phyloP scores from a whole-genome alignment of 2,797 vertebrate species.

The Corythornis leucogaster region DNA sequence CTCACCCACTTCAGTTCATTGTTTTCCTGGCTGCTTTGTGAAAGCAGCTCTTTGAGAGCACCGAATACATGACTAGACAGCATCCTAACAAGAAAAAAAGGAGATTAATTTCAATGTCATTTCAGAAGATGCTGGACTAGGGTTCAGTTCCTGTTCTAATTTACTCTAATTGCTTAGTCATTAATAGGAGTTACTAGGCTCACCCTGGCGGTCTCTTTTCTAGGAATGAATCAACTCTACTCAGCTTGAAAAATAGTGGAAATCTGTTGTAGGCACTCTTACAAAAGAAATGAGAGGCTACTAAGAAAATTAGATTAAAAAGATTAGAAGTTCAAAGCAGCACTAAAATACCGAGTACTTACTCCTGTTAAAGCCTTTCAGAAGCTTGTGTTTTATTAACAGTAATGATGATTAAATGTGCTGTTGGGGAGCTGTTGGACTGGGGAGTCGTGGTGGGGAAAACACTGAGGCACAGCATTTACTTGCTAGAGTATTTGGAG shows the following conservation, averaged over 20 bases:
- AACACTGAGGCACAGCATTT: neutral
- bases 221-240: neutral
- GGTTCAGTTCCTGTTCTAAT: neutral
- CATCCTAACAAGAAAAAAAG: neutral
- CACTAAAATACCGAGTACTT: neutral
- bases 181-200: neutral
- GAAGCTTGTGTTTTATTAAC: neutral
- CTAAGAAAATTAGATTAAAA: neutral
- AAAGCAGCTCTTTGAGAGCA: neutral
- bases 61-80: neutral
- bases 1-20: neutral
- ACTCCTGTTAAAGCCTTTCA: neutral
- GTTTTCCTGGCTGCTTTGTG: neutral
- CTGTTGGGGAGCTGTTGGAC: neutral
- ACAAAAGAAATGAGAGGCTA: neutral
- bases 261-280: neutral
- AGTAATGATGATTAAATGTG: neutral
- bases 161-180: neutral
- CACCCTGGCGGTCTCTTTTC: neutral
- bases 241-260: neutral
- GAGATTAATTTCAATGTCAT: neutral
- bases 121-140: neutral
- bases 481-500: neutral
- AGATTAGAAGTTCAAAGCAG: neutral
- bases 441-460: neutral